Conservation (phyloP, 2,797 vertebrate genomes). For the Clarias fuscus region DNA sequence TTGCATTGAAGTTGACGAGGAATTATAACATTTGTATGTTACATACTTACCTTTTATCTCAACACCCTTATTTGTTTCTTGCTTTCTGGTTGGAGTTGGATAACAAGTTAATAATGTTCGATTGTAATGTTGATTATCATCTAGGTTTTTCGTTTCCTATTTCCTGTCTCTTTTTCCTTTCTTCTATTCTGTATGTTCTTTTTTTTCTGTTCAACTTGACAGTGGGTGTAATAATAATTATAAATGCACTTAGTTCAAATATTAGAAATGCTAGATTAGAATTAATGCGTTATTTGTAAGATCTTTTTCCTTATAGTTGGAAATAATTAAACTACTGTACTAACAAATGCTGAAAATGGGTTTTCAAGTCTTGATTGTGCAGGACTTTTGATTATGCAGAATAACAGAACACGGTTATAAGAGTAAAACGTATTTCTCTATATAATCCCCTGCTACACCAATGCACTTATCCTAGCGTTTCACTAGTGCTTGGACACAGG, state of each 20-base stretch:
- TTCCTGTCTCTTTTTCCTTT: background rate
- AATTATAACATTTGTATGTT: background rate
- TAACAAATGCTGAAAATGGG: too few species aligned
- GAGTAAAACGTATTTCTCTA: too few species aligned
- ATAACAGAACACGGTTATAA: too few species aligned
- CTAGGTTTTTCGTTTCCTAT: background rate
- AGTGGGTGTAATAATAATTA: too few species aligned
- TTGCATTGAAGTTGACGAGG: background rate
- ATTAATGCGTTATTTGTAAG: background rate
- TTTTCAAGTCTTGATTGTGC: too few species aligned
- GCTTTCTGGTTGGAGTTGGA: background rate
- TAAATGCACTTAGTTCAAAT: background rate
- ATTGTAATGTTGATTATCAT: background rate
- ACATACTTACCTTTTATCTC: background rate
- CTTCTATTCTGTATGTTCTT: background rate
- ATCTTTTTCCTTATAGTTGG: background rate
- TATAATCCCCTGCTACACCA: too few species aligned
- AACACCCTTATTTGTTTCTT: background rate
- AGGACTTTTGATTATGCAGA: too few species aligned
- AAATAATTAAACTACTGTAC: too few species aligned
- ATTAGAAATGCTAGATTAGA: background rate
- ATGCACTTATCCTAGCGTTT: too few species aligned
- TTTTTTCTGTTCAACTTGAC: background rate
- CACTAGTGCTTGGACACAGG: too few species aligned
- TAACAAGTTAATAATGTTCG: background rate